These are phyloP conservation scores for Chelon auratus DNA, from an alignment of 2,797 vertebrate genomes.

Conservation along the genomic window DNA sequence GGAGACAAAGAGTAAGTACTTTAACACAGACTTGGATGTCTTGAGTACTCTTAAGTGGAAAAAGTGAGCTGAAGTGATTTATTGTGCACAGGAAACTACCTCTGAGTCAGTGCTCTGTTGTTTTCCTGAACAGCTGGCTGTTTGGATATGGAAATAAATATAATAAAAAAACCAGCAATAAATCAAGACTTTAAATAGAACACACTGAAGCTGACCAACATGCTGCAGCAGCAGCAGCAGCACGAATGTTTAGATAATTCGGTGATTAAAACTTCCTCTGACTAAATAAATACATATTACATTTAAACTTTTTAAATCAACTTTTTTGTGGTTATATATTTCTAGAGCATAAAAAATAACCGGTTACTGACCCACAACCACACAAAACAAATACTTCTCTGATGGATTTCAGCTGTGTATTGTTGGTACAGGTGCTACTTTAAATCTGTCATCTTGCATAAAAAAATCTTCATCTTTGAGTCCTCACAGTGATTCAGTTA, in stretches of 20 bases:
- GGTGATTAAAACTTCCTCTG: slow-evolving; percentile 4
- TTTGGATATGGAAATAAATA: slow-evolving; percentile 53
- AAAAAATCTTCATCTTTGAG: slow-evolving; percentile 13
- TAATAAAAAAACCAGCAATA: slow-evolving; percentile 35
- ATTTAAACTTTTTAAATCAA: slow-evolving; percentile 7
- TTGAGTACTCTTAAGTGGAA: slow-evolving; percentile 45
- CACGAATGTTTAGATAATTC: slow-evolving; percentile 39
- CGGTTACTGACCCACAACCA: slow-evolving; percentile 31
- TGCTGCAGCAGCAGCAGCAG: not conserved
- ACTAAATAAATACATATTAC: slow-evolving; percentile 38
- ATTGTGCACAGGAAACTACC: slow-evolving; percentile 50
- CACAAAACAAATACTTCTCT: slow-evolving; percentile 33
- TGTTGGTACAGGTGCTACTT: slow-evolving; percentile 18
- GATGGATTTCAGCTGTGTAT: slow-evolving; percentile 39
- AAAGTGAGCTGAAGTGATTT: slow-evolving; percentile 54
- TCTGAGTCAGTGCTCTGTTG: slow-evolving; percentile 27
- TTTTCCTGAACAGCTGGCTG: slow-evolving; percentile 38
- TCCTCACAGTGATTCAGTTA: slow-evolving; percentile 6
- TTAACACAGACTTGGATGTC: slow-evolving; percentile 61
- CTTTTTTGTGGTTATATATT: not conserved
- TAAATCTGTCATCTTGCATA: slow-evolving; percentile 25
- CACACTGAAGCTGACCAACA: slow-evolving; percentile 13
- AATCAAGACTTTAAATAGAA: slow-evolving; percentile 33
- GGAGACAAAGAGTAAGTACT: slow-evolving; percentile 66
- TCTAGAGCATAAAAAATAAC: slow-evolving; percentile 32